These are phyloP conservation scores for Cydia pomonella DNA, from an alignment of 1,140 invertebrate genomes.

Conservation along the genomic window DNA sequence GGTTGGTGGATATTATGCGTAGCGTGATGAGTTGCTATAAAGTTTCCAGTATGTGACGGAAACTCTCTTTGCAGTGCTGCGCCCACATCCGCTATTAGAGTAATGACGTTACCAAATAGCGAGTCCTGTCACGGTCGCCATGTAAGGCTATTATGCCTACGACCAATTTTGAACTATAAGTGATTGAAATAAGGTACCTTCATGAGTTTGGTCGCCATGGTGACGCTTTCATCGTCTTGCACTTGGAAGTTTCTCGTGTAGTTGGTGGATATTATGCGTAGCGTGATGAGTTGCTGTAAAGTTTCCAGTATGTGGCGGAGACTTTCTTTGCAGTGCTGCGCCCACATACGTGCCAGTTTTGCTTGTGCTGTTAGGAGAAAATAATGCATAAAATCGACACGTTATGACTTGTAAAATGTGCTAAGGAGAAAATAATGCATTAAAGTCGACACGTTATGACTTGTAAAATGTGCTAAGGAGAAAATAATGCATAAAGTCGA, in stretches of 20 bases:
- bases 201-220: conserved; percentile 90
- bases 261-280: conserved; percentile 88
- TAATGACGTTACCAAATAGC: too few relatives aligned
- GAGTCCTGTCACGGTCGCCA: too few relatives aligned
- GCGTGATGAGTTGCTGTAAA: conserved; percentile 93
- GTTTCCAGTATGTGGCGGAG: conserved; percentile 88
- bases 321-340: conserved; percentile 85
- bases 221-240: conserved; percentile 91
- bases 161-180: background rate
- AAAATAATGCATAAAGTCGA: too few relatives aligned
- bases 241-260: conserved; percentile 88
- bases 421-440: too few relatives aligned
- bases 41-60: too few relatives aligned
- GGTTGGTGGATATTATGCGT: conserved; percentile 88
- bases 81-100: conserved; percentile 91
- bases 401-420: too few relatives aligned
- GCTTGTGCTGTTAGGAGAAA: conserved; percentile 88
- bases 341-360: conserved; percentile 89
- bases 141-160: too few relatives aligned
- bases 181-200: conserved; percentile 80
- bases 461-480: too few relatives aligned
- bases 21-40: conserved; percentile 94
- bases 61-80: conserved; percentile 84
- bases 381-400: conserved; percentile 23
- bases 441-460: too few relatives aligned